Base-by-base conservation (phyloP, 2,113 vertebrate species). In the Synodontis membranacea region DNA sequence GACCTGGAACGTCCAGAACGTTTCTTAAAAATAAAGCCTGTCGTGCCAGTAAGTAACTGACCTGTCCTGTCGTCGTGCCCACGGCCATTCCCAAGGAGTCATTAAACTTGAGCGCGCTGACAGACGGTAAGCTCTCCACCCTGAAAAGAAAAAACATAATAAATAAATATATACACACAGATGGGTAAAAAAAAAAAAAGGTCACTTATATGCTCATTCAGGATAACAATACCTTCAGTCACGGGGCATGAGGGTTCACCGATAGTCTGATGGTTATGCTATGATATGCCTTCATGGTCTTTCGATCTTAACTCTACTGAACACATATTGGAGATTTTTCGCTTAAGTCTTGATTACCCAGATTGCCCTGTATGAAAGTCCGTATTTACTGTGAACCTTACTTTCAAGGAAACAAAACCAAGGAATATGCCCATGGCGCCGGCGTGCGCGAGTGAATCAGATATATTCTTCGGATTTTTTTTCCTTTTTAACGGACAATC, bases 41-140 rank as follows among this genome's bases (percentile, higher is more conserved):
- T 66, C 14, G 34, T 66, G 44, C 1, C 44, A 80, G 9, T 34
- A 60, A 60, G 66, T 48, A 64, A 83, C 86, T 1, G 91, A 99
- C 98, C 97, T 99, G 98, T 60, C 98, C 98, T 15, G 97, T 99
- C 88, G 96, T 97, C 31, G 97, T 99, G 84, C 98, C 98, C 19
- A 99, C 97, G 7, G 96, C 97, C 96, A 99, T 95, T 82, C 93
- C 94, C 90, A 99, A 94, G 80, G 97, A 95, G 25, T 95, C 94
- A 37, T 96, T 95, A 91, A 99, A 99, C 88, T 96, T 97, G 90
- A 99, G 92, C 0, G 97, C 96, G 75, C 95, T 97, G 89, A 99
- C 85, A 0, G 98, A 96, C 0, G 98, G 98, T 48, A 99, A 93
- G 84, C 93, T 94, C 7, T 96, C 94, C 90, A 99, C 94, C 90